A percentile compares a stretch with the other conserved stretches of the same genome.
phyloP scores from a whole-genome alignment of 2,113 vertebrate genomes.

The Ginglymostoma cirratum region DNA sequence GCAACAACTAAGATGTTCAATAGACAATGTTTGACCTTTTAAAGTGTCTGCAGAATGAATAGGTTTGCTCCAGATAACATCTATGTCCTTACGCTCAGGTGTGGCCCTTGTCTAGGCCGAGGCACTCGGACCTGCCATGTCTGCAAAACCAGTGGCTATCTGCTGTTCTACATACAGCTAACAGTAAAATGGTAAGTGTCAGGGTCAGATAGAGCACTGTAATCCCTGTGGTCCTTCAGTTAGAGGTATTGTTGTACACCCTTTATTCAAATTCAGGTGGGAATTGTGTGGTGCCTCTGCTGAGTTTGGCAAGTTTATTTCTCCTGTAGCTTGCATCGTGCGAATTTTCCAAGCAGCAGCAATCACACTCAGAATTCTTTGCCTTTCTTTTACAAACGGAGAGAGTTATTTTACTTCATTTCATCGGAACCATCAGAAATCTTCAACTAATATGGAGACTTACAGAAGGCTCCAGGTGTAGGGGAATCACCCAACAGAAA shows the following conservation, averaged over 20 bases:
- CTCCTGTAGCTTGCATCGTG: too few species aligned
- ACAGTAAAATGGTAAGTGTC: conserved; percentile 54
- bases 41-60: neutral
- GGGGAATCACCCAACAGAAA: too few species aligned
- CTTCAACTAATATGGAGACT: too few species aligned
- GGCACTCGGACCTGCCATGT: conserved; percentile 44
- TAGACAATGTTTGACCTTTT: neutral
- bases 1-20: neutral
- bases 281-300: too few species aligned
- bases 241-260: neutral
- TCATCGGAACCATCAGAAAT: too few species aligned
- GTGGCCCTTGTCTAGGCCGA: conserved; percentile 46
- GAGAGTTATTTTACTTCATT: too few species aligned
- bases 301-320: too few species aligned
- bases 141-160: conserved; percentile 53
- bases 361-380: too few species aligned
- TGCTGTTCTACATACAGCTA: conserved; percentile 57
- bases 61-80: conserved; percentile 8
- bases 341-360: too few species aligned
- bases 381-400: too few species aligned
- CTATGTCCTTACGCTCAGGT: conserved; percentile 44
- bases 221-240: neutral
- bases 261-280: too few species aligned
- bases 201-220: neutral
- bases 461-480: too few species aligned